phyloP scores from a whole-genome alignment of 2,888 invertebrate genomes.

The Neria commutata region DNA sequence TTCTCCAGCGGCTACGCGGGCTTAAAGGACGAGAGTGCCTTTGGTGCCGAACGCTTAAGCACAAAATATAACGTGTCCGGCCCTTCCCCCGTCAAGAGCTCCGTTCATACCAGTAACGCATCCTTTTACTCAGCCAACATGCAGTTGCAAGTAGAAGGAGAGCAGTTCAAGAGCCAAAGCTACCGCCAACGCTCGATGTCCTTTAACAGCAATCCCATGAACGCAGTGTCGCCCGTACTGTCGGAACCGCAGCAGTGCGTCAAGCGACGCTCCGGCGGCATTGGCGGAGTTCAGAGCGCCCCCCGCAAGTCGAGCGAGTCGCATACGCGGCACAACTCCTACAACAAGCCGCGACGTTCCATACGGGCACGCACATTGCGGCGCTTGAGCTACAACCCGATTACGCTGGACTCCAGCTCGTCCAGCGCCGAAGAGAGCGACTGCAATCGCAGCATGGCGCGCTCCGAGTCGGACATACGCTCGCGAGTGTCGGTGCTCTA shows the following conservation, averaged over 20 bases:
- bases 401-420: conserved; percentile 64
- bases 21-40: conserved; percentile 43
- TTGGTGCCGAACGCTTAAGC: conserved; percentile 18
- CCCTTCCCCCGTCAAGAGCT: conserved; percentile 55
- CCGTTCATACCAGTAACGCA: conserved; percentile 47
- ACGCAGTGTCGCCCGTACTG: conserved; percentile 54
- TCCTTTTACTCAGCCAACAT: conserved; percentile 47
- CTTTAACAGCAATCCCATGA: conserved; percentile 64
- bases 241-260: conserved; percentile 47
- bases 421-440: conserved; percentile 65
- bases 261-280: conserved; percentile 26
- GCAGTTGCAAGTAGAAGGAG: conserved; percentile 26
- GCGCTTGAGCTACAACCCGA: conserved; percentile 67
- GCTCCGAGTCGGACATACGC: conserved; percentile 66
- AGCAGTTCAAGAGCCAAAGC: conserved; percentile 35
- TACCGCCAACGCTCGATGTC: conserved; percentile 63
- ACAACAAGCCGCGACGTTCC: conserved; percentile 62
- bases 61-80: conserved; percentile 42
- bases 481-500: conserved; percentile 50
- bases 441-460: conserved; percentile 62
- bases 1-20: conserved; percentile 42
- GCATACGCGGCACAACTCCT: conserved; percentile 37
- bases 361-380: conserved; percentile 65
- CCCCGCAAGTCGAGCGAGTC: conserved; percentile 17
- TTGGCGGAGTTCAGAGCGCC: not conserved